Base-by-base conservation (phyloP, 2,888 invertebrate genomes). In the Drosophila borborema region DNA sequence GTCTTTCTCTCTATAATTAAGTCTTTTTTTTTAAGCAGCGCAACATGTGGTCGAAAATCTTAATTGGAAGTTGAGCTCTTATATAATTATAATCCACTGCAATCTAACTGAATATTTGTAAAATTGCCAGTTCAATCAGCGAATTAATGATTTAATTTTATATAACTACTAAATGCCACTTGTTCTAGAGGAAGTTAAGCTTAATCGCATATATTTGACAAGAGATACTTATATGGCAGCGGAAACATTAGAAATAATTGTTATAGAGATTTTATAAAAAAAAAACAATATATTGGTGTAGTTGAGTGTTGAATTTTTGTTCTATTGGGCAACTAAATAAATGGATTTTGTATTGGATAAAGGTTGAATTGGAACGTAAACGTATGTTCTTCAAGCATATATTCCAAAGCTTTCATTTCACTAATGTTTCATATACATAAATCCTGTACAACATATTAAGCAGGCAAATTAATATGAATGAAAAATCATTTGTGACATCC, bases 1-100 rank as follows among this genome's bases (percentile, higher is more conserved):
- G 16, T 53, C 34, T 34, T 48, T 20, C 43, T 62, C 56, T 41
- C 14, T 54, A 58, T 62, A 83, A 81, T 82, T 86, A 86, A 74
- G 65, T 58, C 20, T 16, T 20, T 59, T 65, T 16, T 20, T 59
- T 65, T 43, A 18, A 64, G 23, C 54, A 12, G 10, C 23, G 9
- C 34, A 23, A 36, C 54, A 58, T 64, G 36, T 58, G 43, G 48
- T 49, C 82, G 68, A 68, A 77, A 65, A 66, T 58, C 72, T 60
- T 38, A 53, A 63, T 64, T 16, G 45, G 54, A 40, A 41, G 23
- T 45, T 48, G 49, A 41, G 49, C 72, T 59, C 54, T 31, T 53
- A 48, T 53, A 48, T 56, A 58, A 56, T 14, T 54, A 68, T 51
- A 40, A 61, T 56, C 64, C 14, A 31, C 49, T 34, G 49, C 49